Base-by-base conservation (phyloP, 2,888 invertebrate genomes). In the Phorcus lineatus region DNA sequence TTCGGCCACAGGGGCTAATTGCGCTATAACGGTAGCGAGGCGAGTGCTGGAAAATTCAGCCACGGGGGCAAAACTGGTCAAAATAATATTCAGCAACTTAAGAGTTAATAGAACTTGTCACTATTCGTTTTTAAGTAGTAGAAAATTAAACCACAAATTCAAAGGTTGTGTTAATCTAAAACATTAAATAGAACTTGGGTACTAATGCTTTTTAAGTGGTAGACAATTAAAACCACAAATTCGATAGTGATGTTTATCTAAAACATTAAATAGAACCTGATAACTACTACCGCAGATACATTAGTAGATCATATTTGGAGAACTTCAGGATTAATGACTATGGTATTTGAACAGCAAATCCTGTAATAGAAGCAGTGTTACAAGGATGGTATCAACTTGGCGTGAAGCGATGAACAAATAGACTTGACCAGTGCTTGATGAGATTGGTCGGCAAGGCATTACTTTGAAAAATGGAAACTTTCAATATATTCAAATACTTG, bases 271-370 rank as follows among this genome's bases (percentile, higher is more conserved):
- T 62, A 11, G 57, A 57, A 62, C 62, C 17, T 28, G 22, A 28
- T 9, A 3, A 62, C 28, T 62, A 62, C 28, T 22, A 11, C 11
- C 47, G 11, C 62, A 28, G 4, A 2, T 28, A 62, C 62, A 62
- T 70, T 40, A 70, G 70, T 19, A 70, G 40, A 36, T 40, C 70
- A 40, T 70, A 40, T 70, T 70, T 70, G 70, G 36, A 70, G 40
- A 70, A 31, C 31, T 70, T 40, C 11, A 31, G 36, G 70, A 70
- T 70, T 70, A 70, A 70, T 70, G 70, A 70, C 19, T 28, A n/a
- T 40, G n/a, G 28, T 70, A n/a, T 70, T 70, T 70, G 40, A 36
- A 40, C 36, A 70, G 70, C 70, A 70, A 40, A 70, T 70, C 19
- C 36, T 40, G 40, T 40, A 70, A 70, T 70, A 36, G 70, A 70